Evolutionary conservation across 2,797 vertebrate species (phyloP), one percentile per base, ranked within the genome.

Genomic region (Cephalopachus bancanus): DNA sequence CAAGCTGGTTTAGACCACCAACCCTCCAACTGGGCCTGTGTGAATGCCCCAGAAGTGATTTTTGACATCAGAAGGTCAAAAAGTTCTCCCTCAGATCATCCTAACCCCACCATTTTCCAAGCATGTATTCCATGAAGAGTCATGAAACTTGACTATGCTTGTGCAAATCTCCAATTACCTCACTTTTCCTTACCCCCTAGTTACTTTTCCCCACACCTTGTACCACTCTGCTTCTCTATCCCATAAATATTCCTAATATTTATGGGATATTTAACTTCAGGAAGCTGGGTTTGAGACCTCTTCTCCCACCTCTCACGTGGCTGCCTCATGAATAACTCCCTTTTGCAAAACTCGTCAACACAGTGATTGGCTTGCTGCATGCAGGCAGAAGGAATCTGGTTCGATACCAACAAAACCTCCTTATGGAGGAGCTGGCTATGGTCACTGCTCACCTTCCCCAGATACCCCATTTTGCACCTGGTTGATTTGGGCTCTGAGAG

Each of bases 361-460:
- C 6, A 71, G 67, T 71, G 33, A 37, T 20, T 71, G 67, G 67
- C 67, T 71, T 71, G 67, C 67, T 71, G 17, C 67, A 37, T 71
- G 67, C 19, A 33, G 67, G 67, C 67, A 37, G 67, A 71, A 71
- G 67, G 67, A 71, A 37, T 5, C 33, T 71, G 67, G 33, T 37
- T 71, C 19, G 20, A 37, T 71, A 37, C 6, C 67, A 71, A 37
- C 5, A 8, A 24, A 51, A 33, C 44, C n/a, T 65, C 16, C 67
- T 59, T 67, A 75, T 12, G 10, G 55, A 75, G 37, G 28, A 15
- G 60, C 22, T 76, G 30, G 17, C 44, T 12, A 12, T 37, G 17
- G 5, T 30, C 19, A n/a, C 64, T 0, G 1, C 24, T n/a, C 4
- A 10, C 7, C 7, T n/a, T 72, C 55, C 67, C 20, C 33, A 90